Percentiles rank a stretch among this genome's conserved stretches.
Conservation (phyloP, 2,113 vertebrate species). For the Capreolus pygargus region DNA sequence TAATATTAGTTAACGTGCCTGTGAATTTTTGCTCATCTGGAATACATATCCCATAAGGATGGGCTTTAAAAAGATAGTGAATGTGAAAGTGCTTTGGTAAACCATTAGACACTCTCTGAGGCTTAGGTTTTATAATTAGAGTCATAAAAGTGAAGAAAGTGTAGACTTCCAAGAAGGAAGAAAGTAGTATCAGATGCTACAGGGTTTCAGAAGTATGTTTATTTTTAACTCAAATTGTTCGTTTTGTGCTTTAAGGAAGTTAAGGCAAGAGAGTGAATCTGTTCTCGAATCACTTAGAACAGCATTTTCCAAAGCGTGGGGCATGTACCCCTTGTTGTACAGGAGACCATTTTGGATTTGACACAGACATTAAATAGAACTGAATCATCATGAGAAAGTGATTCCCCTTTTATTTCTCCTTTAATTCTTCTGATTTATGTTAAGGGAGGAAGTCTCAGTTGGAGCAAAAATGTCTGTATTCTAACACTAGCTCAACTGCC, state of each 20-base stretch:
- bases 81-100: not conserved
- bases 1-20: not conserved
- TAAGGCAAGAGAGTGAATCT: not conserved
- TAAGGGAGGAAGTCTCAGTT: not conserved
- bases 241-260: conserved; percentile 12
- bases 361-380: not conserved
- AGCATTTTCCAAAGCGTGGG: not conserved
- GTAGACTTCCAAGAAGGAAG: not conserved
- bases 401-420: not conserved
- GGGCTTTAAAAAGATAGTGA: not conserved
- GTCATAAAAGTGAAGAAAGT: not conserved
- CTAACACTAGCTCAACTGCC: not conserved
- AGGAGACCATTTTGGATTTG: not conserved
- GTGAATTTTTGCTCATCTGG: not conserved
- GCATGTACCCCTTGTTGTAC: too few species aligned
- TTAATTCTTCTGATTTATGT: not conserved
- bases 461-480: not conserved
- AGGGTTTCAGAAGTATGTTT: not conserved
- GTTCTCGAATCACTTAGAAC: not conserved
- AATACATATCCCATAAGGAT: not conserved
- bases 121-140: not conserved
- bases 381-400: not conserved
- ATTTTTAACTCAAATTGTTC: not conserved
- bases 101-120: not conserved
- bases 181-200: not conserved